Conservation (phyloP, 1,140 invertebrate genomes). For the Catajapyx aquilonaris region DNA sequence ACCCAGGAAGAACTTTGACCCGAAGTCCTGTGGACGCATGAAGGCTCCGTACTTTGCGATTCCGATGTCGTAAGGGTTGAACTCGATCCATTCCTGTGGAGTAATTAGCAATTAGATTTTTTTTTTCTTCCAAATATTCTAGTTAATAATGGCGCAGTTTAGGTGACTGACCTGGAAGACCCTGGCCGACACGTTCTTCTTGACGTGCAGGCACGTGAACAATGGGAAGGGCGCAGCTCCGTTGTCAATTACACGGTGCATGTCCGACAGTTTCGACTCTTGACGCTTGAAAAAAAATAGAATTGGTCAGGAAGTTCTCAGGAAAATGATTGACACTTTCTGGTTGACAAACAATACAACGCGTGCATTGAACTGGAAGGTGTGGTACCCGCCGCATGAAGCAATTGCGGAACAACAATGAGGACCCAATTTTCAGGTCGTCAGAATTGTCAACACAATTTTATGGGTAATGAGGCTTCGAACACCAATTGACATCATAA, state of each 20-base stretch:
- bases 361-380: too few species aligned
- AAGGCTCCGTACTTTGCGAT: slow-evolving; percentile 28
- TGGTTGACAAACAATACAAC: too few species aligned
- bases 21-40: slow-evolving; percentile 24
- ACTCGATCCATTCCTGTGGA: slow-evolving; percentile 27
- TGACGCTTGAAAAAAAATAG: too few species aligned
- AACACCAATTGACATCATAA: too few species aligned
- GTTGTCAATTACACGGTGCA: slow-evolving; percentile 17
- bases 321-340: too few species aligned
- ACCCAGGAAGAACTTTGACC: slow-evolving; percentile 26
- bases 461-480: too few species aligned
- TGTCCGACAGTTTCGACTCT: slow-evolving; percentile 19
- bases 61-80: slow-evolving; percentile 27
- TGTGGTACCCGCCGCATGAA: too few species aligned
- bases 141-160: background rate
- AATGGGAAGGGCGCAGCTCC: slow-evolving; percentile 22
- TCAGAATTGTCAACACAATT: too few species aligned
- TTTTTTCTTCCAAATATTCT: background rate
- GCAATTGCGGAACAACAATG: too few species aligned
- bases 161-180: slow-evolving; percentile 21
- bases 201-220: slow-evolving; percentile 28
- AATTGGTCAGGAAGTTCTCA: too few species aligned
- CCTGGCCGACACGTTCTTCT: slow-evolving; percentile 24
- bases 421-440: too few species aligned
- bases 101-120: slow-evolving; percentile 1